These are phyloP conservation scores for Sialia sialis DNA, from an alignment of 2,113 vertebrate genomes.

Conservation along the genomic window DNA sequence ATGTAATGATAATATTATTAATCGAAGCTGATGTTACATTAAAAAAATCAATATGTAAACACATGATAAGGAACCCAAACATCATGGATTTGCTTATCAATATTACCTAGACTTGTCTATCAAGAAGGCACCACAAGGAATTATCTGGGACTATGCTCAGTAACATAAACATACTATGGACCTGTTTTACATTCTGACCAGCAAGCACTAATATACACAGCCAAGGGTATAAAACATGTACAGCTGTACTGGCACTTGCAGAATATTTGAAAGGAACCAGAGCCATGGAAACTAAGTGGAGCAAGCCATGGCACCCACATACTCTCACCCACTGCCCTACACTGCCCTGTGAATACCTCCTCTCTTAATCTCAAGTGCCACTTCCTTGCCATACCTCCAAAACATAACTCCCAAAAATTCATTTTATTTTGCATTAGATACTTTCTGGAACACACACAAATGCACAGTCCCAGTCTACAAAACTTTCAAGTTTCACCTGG, in stretches of 20 bases:
- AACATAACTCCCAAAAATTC: rapidly evolving
- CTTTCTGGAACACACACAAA: not conserved
- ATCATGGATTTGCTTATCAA: not conserved
- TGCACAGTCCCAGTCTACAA: not conserved
- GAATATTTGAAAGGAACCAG: not conserved
- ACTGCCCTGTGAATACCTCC: not conserved
- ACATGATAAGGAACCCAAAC: not conserved
- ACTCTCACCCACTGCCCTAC: rapidly evolving
- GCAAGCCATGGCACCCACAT: not conserved
- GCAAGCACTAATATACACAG: not conserved
- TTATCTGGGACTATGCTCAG: not conserved
- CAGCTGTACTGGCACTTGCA: not conserved
- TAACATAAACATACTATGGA: not conserved
- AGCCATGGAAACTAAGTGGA: not conserved
- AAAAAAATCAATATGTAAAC: not conserved
- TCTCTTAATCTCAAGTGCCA: not conserved
- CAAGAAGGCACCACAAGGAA: not conserved
- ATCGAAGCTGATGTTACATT: not conserved
- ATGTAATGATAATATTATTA: not conserved
- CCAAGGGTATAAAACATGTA: not conserved
- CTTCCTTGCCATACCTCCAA: not conserved
- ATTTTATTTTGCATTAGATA: not conserved
- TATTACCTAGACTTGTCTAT: not conserved
- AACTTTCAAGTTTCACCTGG: not conserved
- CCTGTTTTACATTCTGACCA: not conserved